phyloP scores from a whole-genome alignment of 2,113 vertebrate genomes.

The Cricetomys ansorgei region DNA sequence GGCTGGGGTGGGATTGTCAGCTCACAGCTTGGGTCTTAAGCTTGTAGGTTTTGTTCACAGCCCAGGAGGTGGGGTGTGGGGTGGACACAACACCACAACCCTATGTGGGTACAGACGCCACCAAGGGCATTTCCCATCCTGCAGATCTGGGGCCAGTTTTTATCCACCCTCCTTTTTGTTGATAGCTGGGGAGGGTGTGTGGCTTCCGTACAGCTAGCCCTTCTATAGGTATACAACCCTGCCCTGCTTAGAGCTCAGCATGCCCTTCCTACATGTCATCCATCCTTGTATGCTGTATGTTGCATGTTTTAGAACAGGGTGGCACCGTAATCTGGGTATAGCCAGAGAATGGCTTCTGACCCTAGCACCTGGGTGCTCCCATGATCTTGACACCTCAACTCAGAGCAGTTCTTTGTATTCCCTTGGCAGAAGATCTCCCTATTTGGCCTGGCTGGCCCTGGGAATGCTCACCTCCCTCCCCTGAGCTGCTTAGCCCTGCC shows the following conservation, averaged over 20 bases:
- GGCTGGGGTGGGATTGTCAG: not conserved
- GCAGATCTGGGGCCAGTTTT: not conserved
- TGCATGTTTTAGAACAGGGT: not conserved
- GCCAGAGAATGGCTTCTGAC: not conserved
- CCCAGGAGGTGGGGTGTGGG: not conserved
- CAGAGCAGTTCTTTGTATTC: not conserved
- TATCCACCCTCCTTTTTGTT: not conserved
- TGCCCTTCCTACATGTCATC: not conserved
- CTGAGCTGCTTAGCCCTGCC: not conserved
- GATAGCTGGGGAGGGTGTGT: not conserved
- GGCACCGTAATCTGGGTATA: not conserved
- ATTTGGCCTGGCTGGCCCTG: not conserved
- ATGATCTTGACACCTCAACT: not conserved
- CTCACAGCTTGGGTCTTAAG: not conserved
- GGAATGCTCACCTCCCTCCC: not conserved
- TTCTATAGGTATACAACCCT: fast-evolving
- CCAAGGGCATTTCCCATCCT: fast-evolving
- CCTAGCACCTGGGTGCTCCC: not conserved
- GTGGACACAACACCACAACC: not conserved
- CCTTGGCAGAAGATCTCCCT: not conserved
- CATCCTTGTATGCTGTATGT: not conserved
- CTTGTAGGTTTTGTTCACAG: not conserved
- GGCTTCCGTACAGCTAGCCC: not conserved
- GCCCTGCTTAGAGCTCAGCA: too few species aligned
- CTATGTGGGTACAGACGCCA: not conserved